These are phyloP conservation scores for Anableps anableps DNA, from an alignment of 2,797 vertebrate species.

Conservation along the genomic window DNA sequence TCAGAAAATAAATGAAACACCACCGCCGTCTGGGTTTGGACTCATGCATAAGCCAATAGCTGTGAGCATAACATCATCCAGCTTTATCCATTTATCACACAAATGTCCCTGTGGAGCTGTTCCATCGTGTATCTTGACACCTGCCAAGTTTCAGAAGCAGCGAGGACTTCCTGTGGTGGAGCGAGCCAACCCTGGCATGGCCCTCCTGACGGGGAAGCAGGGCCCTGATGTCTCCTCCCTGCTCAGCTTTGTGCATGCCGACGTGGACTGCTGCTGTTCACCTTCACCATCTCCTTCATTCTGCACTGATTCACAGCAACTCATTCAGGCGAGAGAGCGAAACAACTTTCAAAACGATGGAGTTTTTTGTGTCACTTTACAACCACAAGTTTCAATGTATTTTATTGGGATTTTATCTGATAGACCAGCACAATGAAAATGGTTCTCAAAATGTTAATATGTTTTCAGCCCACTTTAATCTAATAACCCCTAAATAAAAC, in stretches of 20 bases:
- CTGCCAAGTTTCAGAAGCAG: conserved; percentile 67
- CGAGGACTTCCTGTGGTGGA: conserved; percentile 60
- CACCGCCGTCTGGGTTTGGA: conserved; percentile 35
- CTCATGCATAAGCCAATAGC: conserved; percentile 58
- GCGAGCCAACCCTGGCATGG: conserved; percentile 54
- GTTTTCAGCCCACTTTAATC: neutral
- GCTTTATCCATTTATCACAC: conserved; percentile 71
- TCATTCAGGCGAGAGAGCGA: neutral
- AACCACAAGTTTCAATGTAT: neutral
- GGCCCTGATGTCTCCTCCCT: conserved; percentile 48
- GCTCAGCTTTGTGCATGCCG: conserved; percentile 53
- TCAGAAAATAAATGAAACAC: conserved; percentile 46
- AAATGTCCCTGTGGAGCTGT: conserved; percentile 54
- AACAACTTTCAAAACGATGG: conserved; percentile 4
- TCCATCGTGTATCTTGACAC: conserved; percentile 61
- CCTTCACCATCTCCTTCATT: conserved; percentile 7
- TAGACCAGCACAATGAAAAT: neutral
- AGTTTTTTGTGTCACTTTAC: neutral
- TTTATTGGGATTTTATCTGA: neutral
- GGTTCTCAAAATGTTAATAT: neutral
- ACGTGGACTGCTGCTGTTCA: conserved; percentile 50
- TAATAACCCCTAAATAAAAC: neutral
- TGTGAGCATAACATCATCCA: conserved; percentile 61
- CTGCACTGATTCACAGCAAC: conserved; percentile 24
- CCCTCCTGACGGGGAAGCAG: conserved; percentile 60